A percentile compares a stretch with the other conserved stretches of the same genome.
Evolutionary conservation across 1,140 invertebrate species (phyloP).

Genomic region (Papilio xuthus): DNA sequence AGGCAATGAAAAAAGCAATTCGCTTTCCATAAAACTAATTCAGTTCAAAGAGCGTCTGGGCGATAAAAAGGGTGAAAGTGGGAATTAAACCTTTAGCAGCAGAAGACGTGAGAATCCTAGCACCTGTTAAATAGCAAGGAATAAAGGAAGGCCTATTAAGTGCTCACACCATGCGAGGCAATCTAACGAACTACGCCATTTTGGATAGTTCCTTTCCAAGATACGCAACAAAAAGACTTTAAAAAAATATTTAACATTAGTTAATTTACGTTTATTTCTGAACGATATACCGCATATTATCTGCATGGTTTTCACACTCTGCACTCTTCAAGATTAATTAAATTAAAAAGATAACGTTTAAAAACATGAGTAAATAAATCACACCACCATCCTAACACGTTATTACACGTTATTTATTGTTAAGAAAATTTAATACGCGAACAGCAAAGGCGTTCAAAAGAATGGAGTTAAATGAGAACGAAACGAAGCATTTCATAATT

Average conservation of each 20-base stretch:
- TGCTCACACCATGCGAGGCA: slow-evolving; percentile 61
- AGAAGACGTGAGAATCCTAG: slow-evolving; percentile 70
- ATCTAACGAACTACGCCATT: slow-evolving; percentile 65
- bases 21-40: slow-evolving; percentile 81
- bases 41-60: slow-evolving; percentile 79
- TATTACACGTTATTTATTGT: neutral
- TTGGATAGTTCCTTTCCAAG: slow-evolving; percentile 56
- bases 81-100: slow-evolving; percentile 73
- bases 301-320: too few species aligned
- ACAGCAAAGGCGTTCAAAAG: neutral
- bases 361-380: neutral
- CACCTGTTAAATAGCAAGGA: slow-evolving; percentile 73
- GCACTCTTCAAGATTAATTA: neutral
- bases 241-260: neutral
- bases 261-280: neutral
- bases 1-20: slow-evolving; percentile 81
- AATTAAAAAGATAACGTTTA: neutral
- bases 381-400: neutral
- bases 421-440: neutral
- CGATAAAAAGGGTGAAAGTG: slow-evolving; percentile 80
- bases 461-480: neutral
- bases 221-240: slow-evolving; percentile 44
- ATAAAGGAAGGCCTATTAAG: slow-evolving; percentile 72
- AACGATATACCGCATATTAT: too few species aligned
- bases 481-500: slow-evolving; percentile 28